Percentiles rank a stretch among this genome's conserved stretches.
Evolutionary conservation across 2,888 invertebrate species (phyloP).

Genomic region (Agonopterix heracliana): DNA sequence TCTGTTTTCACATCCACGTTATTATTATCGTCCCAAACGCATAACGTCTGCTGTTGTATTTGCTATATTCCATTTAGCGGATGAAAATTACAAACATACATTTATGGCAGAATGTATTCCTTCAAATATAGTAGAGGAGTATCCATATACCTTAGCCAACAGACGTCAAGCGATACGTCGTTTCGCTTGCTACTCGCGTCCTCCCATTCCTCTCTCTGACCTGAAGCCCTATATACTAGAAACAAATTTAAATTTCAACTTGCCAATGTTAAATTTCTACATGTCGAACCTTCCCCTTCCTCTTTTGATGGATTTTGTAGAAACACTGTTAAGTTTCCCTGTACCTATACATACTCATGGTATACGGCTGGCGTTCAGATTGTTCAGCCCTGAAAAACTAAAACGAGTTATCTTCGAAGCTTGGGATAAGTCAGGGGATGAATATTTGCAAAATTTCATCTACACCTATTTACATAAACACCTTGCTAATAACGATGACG

Average conservation of each 20-base stretch:
- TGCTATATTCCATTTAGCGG: conserved; percentile 35
- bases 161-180: conserved; percentile 36
- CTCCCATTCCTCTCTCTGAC: conserved; percentile 26
- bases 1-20: conserved; percentile 15
- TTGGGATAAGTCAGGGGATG: conserved; percentile 36
- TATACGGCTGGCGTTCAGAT: conserved; percentile 33
- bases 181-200: conserved; percentile 28
- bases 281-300: conserved; percentile 26
- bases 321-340: conserved; percentile 28
- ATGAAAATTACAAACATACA: conserved; percentile 22
- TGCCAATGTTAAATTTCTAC: conserved; percentile 31
- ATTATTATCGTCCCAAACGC: not conserved
- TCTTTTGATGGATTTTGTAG: conserved; percentile 25
- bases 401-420: conserved; percentile 20
- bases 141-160: conserved; percentile 17
- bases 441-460: conserved; percentile 29
- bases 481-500: conserved; percentile 17
- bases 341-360: conserved; percentile 40
- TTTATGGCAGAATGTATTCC: conserved; percentile 38
- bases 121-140: conserved; percentile 31
- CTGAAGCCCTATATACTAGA: conserved; percentile 29
- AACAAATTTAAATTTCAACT: conserved; percentile 32
- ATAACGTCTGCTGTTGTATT: conserved; percentile 21
- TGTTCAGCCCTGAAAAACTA: conserved; percentile 24
- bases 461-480: conserved; percentile 27